These are phyloP conservation scores for Pseudochromis fuscus DNA, from an alignment of 2,797 vertebrate genomes.

Conservation along the genomic window DNA sequence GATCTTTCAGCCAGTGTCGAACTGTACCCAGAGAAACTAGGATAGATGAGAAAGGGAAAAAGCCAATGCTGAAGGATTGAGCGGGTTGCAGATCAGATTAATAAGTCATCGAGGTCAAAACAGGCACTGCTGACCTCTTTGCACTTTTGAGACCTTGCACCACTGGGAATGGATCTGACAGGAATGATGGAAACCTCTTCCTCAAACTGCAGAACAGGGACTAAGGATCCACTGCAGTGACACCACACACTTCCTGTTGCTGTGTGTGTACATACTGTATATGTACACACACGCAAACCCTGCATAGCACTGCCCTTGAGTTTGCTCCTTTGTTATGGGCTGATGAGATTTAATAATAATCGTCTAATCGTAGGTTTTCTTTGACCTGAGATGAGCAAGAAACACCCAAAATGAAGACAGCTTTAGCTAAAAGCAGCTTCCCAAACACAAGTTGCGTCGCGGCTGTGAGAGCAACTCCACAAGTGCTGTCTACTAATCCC, in stretches of 20 bases:
- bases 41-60: neutral
- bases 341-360: constrained; percentile 28
- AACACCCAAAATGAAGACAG: constrained; percentile 1
- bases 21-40: constrained; percentile 20
- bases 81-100: constrained; percentile 20
- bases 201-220: constrained; percentile 35
- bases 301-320: constrained; percentile 3
- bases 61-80: constrained; percentile 8
- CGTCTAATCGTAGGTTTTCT: constrained; percentile 9
- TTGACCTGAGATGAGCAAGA: constrained; percentile 21
- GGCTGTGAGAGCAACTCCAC: too few species aligned
- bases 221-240: constrained; percentile 8
- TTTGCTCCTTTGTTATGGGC: neutral
- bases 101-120: constrained; percentile 38
- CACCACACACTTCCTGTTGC: neutral
- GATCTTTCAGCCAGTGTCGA: constrained; percentile 17
- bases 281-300: neutral
- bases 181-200: constrained; percentile 5
- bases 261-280: neutral
- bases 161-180: neutral
- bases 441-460: neutral
- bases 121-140: constrained; percentile 25
- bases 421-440: neutral
- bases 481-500: too few species aligned
- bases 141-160: constrained; percentile 14